phyloP scores from a whole-genome alignment of 2,113 vertebrate species.

The Mungos mungo region DNA sequence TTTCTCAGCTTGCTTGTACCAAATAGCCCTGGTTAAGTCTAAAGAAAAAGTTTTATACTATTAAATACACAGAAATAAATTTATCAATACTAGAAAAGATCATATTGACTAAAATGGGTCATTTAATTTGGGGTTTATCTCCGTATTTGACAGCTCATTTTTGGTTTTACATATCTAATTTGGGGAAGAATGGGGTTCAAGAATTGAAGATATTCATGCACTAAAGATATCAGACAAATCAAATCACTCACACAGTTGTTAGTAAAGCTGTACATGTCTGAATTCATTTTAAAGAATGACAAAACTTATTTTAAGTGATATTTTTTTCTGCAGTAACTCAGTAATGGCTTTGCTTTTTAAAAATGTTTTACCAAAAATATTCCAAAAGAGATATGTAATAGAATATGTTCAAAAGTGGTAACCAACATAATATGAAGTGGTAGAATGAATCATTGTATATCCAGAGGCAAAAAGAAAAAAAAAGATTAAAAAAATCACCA shows the following conservation, averaged over 20 bases:
- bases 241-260: neutral
- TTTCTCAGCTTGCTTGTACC: conserved; percentile 21
- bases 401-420: conserved; percentile 14
- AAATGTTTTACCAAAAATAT: neutral
- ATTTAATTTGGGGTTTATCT: neutral
- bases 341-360: neutral
- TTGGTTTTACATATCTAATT: neutral
- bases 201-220: neutral
- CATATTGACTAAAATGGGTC: neutral
- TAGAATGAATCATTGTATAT: neutral
- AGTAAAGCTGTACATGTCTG: neutral
- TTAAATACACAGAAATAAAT: neutral
- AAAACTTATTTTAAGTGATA: neutral
- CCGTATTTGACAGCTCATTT: neutral
- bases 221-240: neutral
- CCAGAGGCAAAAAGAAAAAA: neutral
- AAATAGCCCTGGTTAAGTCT: neutral
- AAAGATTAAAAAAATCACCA: neutral
- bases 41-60: conserved; percentile 53
- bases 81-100: neutral
- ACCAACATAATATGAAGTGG: neutral
- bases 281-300: conserved; percentile 4
- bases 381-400: neutral
- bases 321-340: neutral
- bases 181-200: neutral